Evolutionary conservation across 2,888 invertebrate genomes (phyloP).

Genomic region (Acanthococcus lagerstroemiae): DNA sequence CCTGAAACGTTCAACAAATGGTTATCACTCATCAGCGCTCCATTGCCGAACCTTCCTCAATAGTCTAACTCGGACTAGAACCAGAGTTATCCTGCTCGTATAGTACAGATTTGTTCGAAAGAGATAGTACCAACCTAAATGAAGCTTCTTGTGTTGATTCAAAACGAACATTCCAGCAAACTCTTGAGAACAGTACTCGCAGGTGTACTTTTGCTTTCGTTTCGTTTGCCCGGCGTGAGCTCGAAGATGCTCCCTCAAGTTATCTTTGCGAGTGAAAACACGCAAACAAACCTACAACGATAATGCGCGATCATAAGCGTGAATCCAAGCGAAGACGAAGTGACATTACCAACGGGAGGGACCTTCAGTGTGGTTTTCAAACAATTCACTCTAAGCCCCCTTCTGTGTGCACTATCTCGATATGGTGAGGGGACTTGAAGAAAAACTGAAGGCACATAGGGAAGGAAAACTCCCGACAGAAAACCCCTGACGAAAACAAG

Average conservation of each 20-base stretch:
- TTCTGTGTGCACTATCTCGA: too few relatives aligned
- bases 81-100: not conserved
- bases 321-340: not conserved
- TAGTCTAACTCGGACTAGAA: not conserved
- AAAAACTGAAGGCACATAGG: too few relatives aligned
- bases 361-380: not conserved
- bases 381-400: not conserved
- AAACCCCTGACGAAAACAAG: too few relatives aligned
- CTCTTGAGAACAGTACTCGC: constrained; percentile 55
- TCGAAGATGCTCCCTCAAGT: constrained; percentile 58
- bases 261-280: constrained; percentile 59
- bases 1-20: constrained; percentile 38
- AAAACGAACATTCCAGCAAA: constrained; percentile 53
- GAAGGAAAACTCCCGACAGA: too few relatives aligned
- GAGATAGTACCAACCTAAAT: constrained; percentile 42
- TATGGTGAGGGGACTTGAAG: too few relatives aligned
- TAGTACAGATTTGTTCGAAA: constrained; percentile 14
- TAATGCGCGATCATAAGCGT: not conserved
- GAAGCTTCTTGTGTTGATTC: constrained; percentile 55
- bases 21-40: not conserved
- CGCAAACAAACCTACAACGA: constrained; percentile 51
- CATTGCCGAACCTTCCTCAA: too few relatives aligned
- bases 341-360: not conserved
- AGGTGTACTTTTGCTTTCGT: constrained; percentile 50
- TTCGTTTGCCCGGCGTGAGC: constrained; percentile 52